Base-by-base conservation (phyloP, 23 tunicate species). In the Botrylloides violaceus region DNA sequence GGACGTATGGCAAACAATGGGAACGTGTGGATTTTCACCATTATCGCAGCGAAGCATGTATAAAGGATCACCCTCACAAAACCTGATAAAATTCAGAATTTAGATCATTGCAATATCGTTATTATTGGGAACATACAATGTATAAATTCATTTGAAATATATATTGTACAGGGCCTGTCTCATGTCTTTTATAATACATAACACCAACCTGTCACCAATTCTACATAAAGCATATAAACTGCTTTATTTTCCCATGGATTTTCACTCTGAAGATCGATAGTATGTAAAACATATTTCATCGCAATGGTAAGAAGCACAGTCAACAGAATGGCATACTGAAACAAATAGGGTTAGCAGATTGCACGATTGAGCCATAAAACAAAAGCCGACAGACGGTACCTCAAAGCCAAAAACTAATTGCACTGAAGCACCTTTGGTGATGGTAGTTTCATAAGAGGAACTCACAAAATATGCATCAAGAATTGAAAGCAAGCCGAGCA, bases 191-290 rank as follows among this genome's bases (percentile, higher is more conserved):
- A 18, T 60, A 0, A 60, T 24, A 20, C 21, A 23, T 60, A 1
- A 28, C 29, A 66, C 31, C 29, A 32, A 84, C 95, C 95, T 68
- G 97, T 83, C 1, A 90, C 50, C 5, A 90, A 38, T 75, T 90
- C 97, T 63, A 83, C 80, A 70, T 90, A 83, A 2, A 90, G 82
- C 97, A 90, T 90, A 68, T 86, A 93, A 9, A 86, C 79, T 1
- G 87, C 87, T 64, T 93, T 93, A 56, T 93, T 93, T 77, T 93
- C 98, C 98, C 98, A 93, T 1, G 98, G 98, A 56, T 93, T 86
- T 37, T 93, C 98, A 38, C 94, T 93, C 43, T 80, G 93, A 5
- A 93, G 53, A 57, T 93, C 98, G 61, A 93, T 81, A 1, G 75
- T 23, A 68, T 93, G 98, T 7, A 93, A 77, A 50, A 81, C 26